Evolutionary conservation across 2,888 invertebrate species (phyloP).

Genomic region (Prenolepis imparis): DNA sequence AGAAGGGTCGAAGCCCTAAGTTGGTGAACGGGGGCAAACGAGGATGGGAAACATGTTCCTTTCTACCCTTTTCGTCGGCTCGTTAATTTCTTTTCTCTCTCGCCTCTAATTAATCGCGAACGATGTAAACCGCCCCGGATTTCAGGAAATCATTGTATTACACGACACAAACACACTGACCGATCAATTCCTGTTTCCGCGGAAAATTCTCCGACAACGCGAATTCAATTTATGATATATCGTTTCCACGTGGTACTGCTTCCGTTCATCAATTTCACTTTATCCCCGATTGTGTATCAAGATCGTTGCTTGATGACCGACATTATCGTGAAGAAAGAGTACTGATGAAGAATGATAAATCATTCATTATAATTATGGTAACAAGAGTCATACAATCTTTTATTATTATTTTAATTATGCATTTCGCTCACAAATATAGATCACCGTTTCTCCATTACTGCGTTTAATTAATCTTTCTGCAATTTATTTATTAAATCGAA

Average conservation of each 20-base stretch:
- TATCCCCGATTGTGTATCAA: background rate
- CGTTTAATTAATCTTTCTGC: background rate
- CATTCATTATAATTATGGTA: background rate
- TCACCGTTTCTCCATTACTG: background rate
- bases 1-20: slow-evolving; percentile 61
- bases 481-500: background rate
- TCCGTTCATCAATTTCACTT: slow-evolving; percentile 12
- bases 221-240: slow-evolving; percentile 49
- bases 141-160: slow-evolving; percentile 42
- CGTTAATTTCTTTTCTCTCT: slow-evolving; percentile 71
- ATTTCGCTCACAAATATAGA: background rate
- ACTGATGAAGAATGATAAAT: background rate
- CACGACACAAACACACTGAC: slow-evolving; percentile 30
- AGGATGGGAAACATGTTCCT: slow-evolving; percentile 62
- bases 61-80: slow-evolving; percentile 70
- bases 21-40: slow-evolving; percentile 51
- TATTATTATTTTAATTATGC: background rate
- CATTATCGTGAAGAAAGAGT: background rate
- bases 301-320: background rate
- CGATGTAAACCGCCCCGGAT: slow-evolving; percentile 40
- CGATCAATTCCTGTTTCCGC: background rate
- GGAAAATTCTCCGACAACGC: slow-evolving; percentile 18
- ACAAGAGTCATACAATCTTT: background rate
- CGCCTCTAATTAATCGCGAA: slow-evolving; percentile 9
- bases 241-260: background rate